Base-by-base conservation (phyloP, 2,888 invertebrate genomes). In the Bugulina stolonifera region DNA sequence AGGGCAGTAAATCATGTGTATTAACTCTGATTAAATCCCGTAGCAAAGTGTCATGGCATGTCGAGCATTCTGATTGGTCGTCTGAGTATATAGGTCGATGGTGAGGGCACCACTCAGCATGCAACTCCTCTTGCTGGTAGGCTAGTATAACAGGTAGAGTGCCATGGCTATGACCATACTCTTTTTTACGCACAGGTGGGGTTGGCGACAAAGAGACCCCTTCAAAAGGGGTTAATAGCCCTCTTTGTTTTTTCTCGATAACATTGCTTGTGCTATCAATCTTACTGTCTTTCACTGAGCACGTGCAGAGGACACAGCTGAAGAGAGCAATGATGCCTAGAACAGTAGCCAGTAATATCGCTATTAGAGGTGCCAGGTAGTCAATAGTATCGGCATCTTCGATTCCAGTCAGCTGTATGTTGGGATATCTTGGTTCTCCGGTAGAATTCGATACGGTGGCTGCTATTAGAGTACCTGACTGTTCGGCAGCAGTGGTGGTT, bases 291-390 rank as follows among this genome's bases (percentile, higher is more conserved):
- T n/a, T 64, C 5, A 64, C 5, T 32, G 64, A 64, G 32, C 64
- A 64, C 14, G 64, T 64, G 64, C 64, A 64, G 32, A 64, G 64
- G 32, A 64, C 64, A n/a, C 64, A 64, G 34, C 64, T 64, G 32
- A 64, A 64, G 18, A 64, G 18, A 27, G 27, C 5, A 64, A 64
- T 32, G 14, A 64, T 64, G 27, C 32, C 34, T 3, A 64, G 34
- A 10, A 64, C 2, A 14, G 64, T 64, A 32, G 64, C 64, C 32
- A 64, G 34, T n/a, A 64, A 14, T 3, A 64, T 32, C 5, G 32
- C 64, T 64, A 64, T 64, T n/a, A 64, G 32, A 3, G 64, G 64
- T 14, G 34, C 32, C 32, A 64, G n/a, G 32, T 64, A 64, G 27
- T 64, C 32, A 5, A 64, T 25, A 2, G 27, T 27, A 3, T 10